phyloP scores from a whole-genome alignment of 2,113 vertebrate species.

The Neogale vison region DNA sequence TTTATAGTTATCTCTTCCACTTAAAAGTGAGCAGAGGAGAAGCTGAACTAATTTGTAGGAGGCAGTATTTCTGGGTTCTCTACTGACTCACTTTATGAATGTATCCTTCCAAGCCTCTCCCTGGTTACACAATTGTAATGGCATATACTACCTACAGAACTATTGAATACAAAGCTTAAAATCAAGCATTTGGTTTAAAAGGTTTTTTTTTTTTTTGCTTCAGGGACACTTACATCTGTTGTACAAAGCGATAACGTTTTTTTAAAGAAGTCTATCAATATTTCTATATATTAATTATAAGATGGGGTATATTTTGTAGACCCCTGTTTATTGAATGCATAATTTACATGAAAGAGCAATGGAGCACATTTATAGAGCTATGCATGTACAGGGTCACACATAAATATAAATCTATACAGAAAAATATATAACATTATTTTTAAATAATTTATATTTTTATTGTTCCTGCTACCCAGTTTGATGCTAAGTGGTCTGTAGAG shows the following conservation, averaged over 20 bases:
- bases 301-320: background rate
- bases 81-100: background rate
- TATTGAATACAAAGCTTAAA: background rate
- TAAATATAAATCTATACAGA: background rate
- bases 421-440: background rate
- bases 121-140: constrained; percentile 26
- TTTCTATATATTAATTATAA: background rate
- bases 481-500: background rate
- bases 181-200: background rate
- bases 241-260: background rate
- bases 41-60: constrained; percentile 36
- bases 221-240: background rate
- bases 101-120: background rate
- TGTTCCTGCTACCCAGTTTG: background rate
- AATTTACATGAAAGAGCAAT: background rate
- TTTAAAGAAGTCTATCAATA: background rate
- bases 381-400: background rate
- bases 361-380: background rate
- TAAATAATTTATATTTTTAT: background rate
- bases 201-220: constrained; percentile 15
- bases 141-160: background rate
- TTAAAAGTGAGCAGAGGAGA: constrained; percentile 48
- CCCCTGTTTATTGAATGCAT: background rate
- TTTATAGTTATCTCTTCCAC: constrained; percentile 59
- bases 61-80: constrained; percentile 24